Percentiles rank a stretch among this genome's conserved stretches.
Evolutionary conservation across 2,888 invertebrate species (phyloP).

Genomic region (Yponomeuta cagnagella): DNA sequence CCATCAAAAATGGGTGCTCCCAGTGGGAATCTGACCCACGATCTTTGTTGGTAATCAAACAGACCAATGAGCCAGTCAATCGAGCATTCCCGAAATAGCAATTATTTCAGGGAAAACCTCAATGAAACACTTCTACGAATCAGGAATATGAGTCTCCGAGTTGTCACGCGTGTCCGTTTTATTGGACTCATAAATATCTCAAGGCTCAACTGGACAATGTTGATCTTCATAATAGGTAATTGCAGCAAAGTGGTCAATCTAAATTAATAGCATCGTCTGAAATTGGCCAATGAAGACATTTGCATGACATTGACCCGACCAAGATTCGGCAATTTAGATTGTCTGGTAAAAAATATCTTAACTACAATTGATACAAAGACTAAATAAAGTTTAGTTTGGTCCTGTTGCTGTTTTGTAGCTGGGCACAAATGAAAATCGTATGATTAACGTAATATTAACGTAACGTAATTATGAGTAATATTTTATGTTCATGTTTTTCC

Average conservation of each 20-base stretch:
- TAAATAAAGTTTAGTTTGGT: too few relatives aligned
- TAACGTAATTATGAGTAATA: too few relatives aligned
- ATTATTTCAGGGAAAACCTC: not conserved
- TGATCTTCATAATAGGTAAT: not conserved
- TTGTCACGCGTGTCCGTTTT: not conserved
- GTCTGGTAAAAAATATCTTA: not conserved
- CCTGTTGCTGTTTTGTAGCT: too few relatives aligned
- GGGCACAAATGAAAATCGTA: too few relatives aligned
- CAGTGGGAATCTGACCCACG: too few relatives aligned
- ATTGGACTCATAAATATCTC: not conserved
- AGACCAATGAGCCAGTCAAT: not conserved
- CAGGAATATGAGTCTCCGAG: not conserved
- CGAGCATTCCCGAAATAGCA: not conserved
- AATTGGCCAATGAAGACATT: constrained; percentile 44
- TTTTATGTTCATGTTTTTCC: too few relatives aligned
- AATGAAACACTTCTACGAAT: not conserved
- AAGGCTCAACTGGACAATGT: not conserved
- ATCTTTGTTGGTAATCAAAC: too few relatives aligned
- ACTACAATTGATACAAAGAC: not conserved
- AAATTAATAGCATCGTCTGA: constrained; percentile 34
- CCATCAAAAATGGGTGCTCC: too few relatives aligned
- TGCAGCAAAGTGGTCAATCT: constrained; percentile 15
- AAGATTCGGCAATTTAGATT: constrained; percentile 11
- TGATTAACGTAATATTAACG: too few relatives aligned
- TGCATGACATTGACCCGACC: constrained; percentile 43